Evolutionary conservation across 92 coral and sea anemone species (phyloP).

Genomic region (Bergia sp.): DNA sequence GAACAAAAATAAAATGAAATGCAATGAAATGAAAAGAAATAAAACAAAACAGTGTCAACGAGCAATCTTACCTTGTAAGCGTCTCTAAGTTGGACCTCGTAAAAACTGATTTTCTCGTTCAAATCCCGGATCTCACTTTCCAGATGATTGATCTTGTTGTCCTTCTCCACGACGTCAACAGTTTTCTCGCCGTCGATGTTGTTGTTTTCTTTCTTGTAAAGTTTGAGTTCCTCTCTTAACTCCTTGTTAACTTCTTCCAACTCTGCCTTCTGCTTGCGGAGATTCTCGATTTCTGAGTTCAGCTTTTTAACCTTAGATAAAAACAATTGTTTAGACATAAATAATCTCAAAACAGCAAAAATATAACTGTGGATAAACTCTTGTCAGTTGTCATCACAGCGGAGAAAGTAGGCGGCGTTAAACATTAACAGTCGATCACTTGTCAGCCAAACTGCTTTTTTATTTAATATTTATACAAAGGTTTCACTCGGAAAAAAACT

Average conservation of each 20-base stretch:
- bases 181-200: not conserved
- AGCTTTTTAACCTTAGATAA: slow-evolving; percentile 14
- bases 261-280: slow-evolving; percentile 14
- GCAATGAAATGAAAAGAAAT: not conserved
- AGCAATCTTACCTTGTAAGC: slow-evolving; percentile 27
- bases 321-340: not conserved
- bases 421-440: too few species aligned
- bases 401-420: too few species aligned
- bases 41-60: not conserved
- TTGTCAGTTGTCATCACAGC: too few species aligned
- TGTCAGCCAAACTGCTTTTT: too few species aligned
- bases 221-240: slow-evolving; percentile 20
- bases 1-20: too few species aligned
- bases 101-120: slow-evolving; percentile 40
- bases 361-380: too few species aligned
- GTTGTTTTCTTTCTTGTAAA: not conserved
- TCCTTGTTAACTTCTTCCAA: slow-evolving; percentile 38
- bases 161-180: slow-evolving; percentile 39
- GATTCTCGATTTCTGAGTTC: slow-evolving; percentile 26
- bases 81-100: slow-evolving; percentile 45
- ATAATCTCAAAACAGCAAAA: not conserved
- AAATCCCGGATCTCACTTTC: slow-evolving; percentile 45
- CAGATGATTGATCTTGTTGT: slow-evolving; percentile 39
- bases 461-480: too few species aligned
- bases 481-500: too few species aligned